These are phyloP conservation scores for Menidia menidia DNA, from an alignment of 2,797 vertebrate genomes.

Conservation along the genomic window DNA sequence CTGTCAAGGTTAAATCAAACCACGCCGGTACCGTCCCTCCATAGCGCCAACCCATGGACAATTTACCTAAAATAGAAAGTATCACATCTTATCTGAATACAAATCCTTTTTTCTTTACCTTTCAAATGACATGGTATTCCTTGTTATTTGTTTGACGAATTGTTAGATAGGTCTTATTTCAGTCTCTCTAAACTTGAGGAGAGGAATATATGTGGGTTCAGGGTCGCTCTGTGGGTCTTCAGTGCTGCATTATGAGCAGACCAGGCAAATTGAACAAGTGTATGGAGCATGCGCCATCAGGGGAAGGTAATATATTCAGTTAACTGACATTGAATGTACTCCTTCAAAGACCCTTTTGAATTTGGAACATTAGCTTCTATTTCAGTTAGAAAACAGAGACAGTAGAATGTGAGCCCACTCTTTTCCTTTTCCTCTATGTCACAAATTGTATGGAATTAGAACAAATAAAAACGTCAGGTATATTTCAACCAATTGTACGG, in stretches of 20 bases:
- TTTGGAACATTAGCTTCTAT: constrained; percentile 4
- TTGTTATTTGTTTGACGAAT: neutral
- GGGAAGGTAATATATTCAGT: constrained; percentile 61
- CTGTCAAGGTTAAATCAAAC: neutral
- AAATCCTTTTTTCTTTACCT: neutral
- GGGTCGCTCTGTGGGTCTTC: constrained; percentile 23
- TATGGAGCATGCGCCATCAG: constrained; percentile 60
- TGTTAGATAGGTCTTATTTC: neutral
- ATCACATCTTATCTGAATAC: neutral
- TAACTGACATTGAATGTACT: constrained; percentile 50
- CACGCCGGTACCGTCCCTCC: neutral
- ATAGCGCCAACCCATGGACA: neutral
- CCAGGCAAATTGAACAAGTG: constrained; percentile 72
- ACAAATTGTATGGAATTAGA: neutral
- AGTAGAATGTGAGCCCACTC: neutral
- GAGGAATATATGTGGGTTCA: constrained; percentile 32
- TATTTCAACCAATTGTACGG: neutral
- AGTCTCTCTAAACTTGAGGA: constrained; percentile 14
- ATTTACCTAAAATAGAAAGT: neutral
- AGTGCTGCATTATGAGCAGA: constrained; percentile 60
- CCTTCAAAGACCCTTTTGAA: neutral
- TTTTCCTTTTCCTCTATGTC: neutral
- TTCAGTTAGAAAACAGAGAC: neutral
- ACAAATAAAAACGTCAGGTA: neutral
- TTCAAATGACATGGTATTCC: neutral